phyloP scores from a whole-genome alignment of 2,113 vertebrate species.

The Nerophis ophidion region DNA sequence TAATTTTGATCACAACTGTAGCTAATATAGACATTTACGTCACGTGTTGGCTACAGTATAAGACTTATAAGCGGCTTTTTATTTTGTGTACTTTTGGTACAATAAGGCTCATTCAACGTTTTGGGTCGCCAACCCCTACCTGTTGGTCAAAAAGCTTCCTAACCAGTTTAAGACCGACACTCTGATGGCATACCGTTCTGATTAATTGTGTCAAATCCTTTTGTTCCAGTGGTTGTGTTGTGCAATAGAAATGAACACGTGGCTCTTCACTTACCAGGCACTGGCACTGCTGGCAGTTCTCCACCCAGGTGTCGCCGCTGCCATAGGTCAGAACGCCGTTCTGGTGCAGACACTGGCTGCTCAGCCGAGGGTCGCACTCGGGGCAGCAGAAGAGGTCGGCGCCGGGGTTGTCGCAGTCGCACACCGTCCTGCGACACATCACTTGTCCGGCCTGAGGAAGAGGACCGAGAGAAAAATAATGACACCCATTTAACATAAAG shows the following conservation, averaged over 20 bases:
- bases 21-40: too few species aligned
- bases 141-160: too few species aligned
- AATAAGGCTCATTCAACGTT: too few species aligned
- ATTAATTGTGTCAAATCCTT: neutral
- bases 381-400: constrained; percentile 97
- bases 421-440: constrained; percentile 97
- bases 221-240: neutral
- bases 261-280: constrained; percentile 81
- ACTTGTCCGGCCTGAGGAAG: constrained; percentile 80
- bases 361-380: constrained; percentile 91
- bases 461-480: neutral
- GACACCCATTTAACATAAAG: too few species aligned
- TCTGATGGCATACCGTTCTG: too few species aligned
- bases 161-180: too few species aligned
- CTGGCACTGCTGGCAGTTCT: constrained; percentile 93
- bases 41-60: too few species aligned
- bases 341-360: constrained; percentile 93
- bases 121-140: too few species aligned
- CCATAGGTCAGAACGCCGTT: constrained; percentile 85
- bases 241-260: too few species aligned
- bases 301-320: constrained; percentile 94
- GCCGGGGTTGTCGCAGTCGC: constrained; percentile 95
- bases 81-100: too few species aligned
- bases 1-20: too few species aligned
- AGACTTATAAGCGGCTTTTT: too few species aligned